phyloP scores from a whole-genome alignment of 2,797 vertebrate genomes.

The Sciaenops ocellatus region DNA sequence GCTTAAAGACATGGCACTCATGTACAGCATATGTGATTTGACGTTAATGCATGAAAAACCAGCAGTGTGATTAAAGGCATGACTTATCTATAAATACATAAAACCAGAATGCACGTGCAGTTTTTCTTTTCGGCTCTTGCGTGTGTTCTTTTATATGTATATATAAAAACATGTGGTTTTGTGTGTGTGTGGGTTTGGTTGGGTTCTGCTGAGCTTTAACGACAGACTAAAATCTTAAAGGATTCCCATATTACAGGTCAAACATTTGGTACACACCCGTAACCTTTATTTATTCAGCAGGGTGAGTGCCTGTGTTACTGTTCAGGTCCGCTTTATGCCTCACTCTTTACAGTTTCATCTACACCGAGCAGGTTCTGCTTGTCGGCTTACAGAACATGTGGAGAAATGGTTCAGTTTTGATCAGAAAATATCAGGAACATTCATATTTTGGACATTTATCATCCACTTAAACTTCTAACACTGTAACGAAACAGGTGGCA shows the following conservation, averaged over 20 bases:
- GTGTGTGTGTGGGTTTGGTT: background rate
- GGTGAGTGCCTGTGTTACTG: background rate
- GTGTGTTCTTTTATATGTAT: background rate
- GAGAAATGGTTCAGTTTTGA: too few species aligned
- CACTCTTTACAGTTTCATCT: too few species aligned
- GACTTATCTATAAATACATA: background rate
- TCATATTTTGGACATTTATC: too few species aligned
- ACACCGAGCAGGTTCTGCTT: too few species aligned
- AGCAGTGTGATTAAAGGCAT: slow-evolving; percentile 2
- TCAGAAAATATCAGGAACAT: too few species aligned
- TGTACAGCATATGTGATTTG: background rate
- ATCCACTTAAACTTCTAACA: too few species aligned
- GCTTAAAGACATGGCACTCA: too few species aligned
- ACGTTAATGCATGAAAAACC: background rate
- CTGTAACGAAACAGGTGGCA: too few species aligned
- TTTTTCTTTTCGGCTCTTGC: background rate
- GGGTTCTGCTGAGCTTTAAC: slow-evolving; percentile 4
- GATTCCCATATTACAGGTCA: background rate
- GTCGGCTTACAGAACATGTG: too few species aligned
- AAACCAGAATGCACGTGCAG: slow-evolving; percentile 2
- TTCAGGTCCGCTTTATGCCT: too few species aligned
- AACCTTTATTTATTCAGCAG: background rate
- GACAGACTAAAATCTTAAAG: background rate
- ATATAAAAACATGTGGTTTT: background rate
- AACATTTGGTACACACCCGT: background rate